Evolutionary conservation across 2,113 vertebrate species (phyloP).

Genomic region (Esox niger): DNA sequence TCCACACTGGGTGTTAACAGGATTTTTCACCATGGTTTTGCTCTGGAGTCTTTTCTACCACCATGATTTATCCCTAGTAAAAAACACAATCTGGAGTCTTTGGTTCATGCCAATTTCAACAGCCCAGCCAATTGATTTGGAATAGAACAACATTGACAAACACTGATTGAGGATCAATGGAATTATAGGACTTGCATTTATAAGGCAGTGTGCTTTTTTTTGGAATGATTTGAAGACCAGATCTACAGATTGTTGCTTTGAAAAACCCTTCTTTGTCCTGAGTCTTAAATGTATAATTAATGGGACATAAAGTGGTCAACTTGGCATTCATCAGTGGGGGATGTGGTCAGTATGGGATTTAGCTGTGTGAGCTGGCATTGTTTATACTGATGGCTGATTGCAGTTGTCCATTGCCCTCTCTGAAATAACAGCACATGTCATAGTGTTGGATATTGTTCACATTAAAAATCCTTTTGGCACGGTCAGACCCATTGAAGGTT

Average conservation of each 20-base stretch:
- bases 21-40: no score
- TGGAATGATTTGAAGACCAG: no score
- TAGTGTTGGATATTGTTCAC: not conserved
- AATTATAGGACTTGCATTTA: no score
- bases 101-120: not conserved
- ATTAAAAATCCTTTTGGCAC: no score
- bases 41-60: no score
- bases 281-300: not conserved
- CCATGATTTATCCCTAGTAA: no score
- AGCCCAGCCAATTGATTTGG: no score
- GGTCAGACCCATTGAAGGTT: no score
- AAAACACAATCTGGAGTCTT: no score
- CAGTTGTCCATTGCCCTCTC: not conserved
- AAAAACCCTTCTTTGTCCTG: not conserved
- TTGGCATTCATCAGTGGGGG: not conserved
- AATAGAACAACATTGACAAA: no score
- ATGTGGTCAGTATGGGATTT: constrained; percentile 18
- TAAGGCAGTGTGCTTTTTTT: no score
- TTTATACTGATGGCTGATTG: constrained; percentile 16
- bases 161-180: no score
- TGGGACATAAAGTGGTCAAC: constrained; percentile 3
- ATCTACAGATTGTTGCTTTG: not conserved
- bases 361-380: constrained; percentile 33
- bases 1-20: not conserved
- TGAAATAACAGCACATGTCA: constrained; percentile 15